Evolutionary conservation across 2,113 vertebrate genomes (phyloP).

Genomic region (Eptesicus fuscus): DNA sequence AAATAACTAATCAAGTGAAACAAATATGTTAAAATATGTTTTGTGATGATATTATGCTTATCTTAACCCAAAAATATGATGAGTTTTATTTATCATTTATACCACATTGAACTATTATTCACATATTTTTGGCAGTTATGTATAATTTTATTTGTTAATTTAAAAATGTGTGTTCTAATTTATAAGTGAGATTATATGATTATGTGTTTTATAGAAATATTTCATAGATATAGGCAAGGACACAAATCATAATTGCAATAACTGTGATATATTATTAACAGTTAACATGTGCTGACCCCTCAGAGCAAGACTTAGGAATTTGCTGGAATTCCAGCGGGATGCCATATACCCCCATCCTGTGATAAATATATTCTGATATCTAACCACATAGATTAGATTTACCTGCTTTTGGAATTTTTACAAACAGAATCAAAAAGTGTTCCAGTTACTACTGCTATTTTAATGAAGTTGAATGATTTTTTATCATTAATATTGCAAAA

Average conservation of each 20-base stretch:
- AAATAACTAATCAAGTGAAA: not conserved
- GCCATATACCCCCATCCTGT: accelerated
- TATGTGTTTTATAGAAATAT: not conserved
- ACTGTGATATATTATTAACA: not conserved
- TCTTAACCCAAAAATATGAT: not conserved
- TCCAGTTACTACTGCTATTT: not conserved
- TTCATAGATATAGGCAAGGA: not conserved
- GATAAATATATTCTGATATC: not conserved
- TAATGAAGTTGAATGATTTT: not conserved
- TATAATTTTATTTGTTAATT: not conserved
- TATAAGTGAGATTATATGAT: not conserved
- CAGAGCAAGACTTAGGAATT: not conserved
- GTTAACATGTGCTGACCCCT: not conserved
- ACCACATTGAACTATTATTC: not conserved
- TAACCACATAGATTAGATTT: not conserved
- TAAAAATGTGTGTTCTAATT: not conserved
- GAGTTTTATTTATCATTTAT: not conserved
- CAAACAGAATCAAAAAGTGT: not conserved
- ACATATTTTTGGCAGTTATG: not conserved
- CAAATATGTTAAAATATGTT: not conserved
- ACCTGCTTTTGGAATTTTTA: not conserved
- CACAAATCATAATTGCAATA: not conserved
- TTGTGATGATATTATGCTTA: not conserved
- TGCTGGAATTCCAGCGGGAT: not conserved
- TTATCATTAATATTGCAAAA: not conserved